Conservation (phyloP, 1,140 invertebrate genomes). For the Papilio aristodemus region DNA sequence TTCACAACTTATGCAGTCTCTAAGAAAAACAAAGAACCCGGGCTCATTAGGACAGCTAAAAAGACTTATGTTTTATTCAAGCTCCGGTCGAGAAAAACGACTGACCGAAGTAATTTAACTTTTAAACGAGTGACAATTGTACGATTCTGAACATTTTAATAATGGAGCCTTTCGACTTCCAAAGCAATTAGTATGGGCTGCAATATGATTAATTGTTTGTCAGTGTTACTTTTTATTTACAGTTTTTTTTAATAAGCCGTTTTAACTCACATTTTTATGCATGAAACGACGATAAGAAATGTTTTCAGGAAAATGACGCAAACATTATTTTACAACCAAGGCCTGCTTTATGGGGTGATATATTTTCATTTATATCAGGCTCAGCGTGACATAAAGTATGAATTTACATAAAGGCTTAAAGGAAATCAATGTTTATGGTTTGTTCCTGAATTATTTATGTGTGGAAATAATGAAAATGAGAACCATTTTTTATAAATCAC, state of each 20-base stretch:
- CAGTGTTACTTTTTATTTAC: conserved; percentile 12
- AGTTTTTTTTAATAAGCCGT: conserved; percentile 31
- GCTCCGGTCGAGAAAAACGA: conserved; percentile 55
- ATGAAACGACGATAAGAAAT: conserved; percentile 28
- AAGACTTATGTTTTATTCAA: conserved; percentile 79
- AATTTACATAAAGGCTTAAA: conserved; percentile 32
- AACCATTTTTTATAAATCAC: conserved; percentile 11
- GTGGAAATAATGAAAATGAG: conserved; percentile 24
- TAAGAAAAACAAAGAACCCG: conserved; percentile 68
- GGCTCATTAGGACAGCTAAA: conserved; percentile 72
- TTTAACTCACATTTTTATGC: conserved; percentile 18
- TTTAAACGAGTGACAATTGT: conserved; percentile 76
- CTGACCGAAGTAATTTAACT: conserved; percentile 76
- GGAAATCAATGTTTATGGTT: conserved; percentile 31
- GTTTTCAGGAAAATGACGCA: conserved; percentile 29
- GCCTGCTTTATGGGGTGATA: conserved; percentile 31
- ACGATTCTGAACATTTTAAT: conserved; percentile 61
- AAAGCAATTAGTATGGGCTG: conserved; percentile 47
- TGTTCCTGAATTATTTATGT: conserved; percentile 9
- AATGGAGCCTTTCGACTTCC: conserved; percentile 46
- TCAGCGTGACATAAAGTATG: conserved; percentile 31
- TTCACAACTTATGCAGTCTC: conserved; percentile 75
- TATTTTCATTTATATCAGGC: conserved; percentile 32
- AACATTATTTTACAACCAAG: conserved; percentile 30
- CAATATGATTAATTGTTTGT: conserved; percentile 36